Base-by-base conservation (phyloP, 2,113 vertebrate genomes). In the Hippoglossus stenolepis region DNA sequence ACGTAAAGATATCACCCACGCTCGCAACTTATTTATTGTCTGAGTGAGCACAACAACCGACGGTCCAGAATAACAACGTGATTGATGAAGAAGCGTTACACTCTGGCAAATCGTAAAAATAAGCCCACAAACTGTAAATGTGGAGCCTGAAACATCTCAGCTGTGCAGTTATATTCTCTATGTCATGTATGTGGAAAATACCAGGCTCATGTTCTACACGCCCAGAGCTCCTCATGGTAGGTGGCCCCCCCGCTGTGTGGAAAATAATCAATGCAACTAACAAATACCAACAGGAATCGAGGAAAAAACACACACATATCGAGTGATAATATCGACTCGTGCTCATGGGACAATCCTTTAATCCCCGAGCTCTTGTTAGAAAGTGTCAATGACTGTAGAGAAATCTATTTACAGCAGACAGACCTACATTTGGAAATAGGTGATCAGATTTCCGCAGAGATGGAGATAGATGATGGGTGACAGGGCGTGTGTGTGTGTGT, bases 381-480 rank as follows among this genome's bases (percentile, higher is more conserved):
- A n/a, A 67, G 64, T 31, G 26, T 75, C 69, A 77, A 70, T 71
- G 31, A 75, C 49, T 51, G 40, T 3, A 58, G 62, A 77, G 68
- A 89, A 77, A 88, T 80, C 68, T 70, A 81, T 92, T 85, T 83
- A 71, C 69, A 85, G 75, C 68, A 59, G 17, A 61, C 35, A n/a
- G 79, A 68, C 59, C 63, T 69, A 60, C 49, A 75, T 82, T 64
- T 70, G 65, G 51, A 77, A 71, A 83, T 43, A 67, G 70, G 45
- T 69, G 83, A 82, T 90, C 82, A 72, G 21, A 76, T 92, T 89
- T 86, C 83, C 72, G 23, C 78, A 78, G 12, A 84, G 77, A 82
- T 73, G 64, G 60, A 31, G 31, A 86, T 69, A 40, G 70, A 64
- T 62, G 74, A 49, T 57, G 58, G 31, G 31, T 31, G 31, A 6